Base-by-base conservation (phyloP, 2,797 vertebrate genomes). In the Hemibagrus guttatus region DNA sequence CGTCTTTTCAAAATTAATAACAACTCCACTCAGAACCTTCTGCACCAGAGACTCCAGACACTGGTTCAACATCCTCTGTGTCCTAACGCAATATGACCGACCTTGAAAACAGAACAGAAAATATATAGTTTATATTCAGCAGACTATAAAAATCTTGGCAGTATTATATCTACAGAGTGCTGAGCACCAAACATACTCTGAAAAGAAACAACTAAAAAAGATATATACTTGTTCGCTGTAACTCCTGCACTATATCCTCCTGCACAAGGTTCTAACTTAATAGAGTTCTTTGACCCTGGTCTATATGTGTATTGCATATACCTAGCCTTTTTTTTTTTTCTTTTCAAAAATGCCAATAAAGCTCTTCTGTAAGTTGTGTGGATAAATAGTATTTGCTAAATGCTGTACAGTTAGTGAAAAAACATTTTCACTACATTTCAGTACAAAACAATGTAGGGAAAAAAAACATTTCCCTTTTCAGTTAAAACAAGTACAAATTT, bases 1-100 rank as follows among this genome's bases (percentile, higher is more conserved):
- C 0, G 97, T 97, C 94, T 99, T 99, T 94, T 99, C 98, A 93
- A 99, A 99, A 93, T 99, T 97, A 89, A 99, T 98, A 85, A 99
- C 98, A 74, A 99, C 98, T 80, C 98, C 98, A 90, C 98, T 99
- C 91, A 98, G 97, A 87, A 99, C 97, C 93, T 99, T 99, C 94
- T 99, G 98, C 90, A 99, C 98, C 92, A 99, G 91, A 84, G 98
- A 99, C 93, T 99, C 98, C 91, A 99, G 94, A 95, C 98, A 99
- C 90, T 99, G 98, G 93, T 98, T 99, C 90, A 99, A 94, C 97
- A 98, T 99, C 82, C 97, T 95, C 95, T 98, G 97, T 84, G 98
- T 98, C 90, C 97, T 97, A 8, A 98, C 97, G 68, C 97, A 97
- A 87, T 99, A 99, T 0, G 98, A 99, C 6, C 98, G 98, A 56